Evolutionary conservation across 2,797 vertebrate genomes (phyloP), one percentile per base, ranked within the genome.

Genomic region (Sebastes variabilis): DNA sequence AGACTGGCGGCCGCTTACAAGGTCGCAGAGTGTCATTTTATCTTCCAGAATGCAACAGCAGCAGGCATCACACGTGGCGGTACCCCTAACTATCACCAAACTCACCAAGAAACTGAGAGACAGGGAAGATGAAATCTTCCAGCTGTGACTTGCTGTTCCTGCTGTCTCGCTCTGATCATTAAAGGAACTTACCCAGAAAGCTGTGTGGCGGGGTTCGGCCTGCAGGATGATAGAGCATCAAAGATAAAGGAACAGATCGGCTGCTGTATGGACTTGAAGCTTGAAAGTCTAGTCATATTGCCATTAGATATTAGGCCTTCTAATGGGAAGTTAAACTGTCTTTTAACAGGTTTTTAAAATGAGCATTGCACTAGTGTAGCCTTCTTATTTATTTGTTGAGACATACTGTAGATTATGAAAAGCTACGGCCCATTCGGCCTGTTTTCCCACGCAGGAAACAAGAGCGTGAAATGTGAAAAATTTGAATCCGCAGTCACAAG

Each of bases 61-160:
- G 10, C 94, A 93, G 42, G 86, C 91, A 1, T 60, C 92, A 10
- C 93, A 96, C 0, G 94, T 94, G 6, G 94, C 95, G 0, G 93
- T 97, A 7, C 97, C 97, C 0, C 92, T 97, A 68, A 97, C 96
- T 18, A 89, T 94, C 79, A 97, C 96, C 83, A 96, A 94, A 64
- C 95, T 94, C 30, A 95, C 95, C 1, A 95, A 80, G 59, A 90
- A 88, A 2, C 92, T 99, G 56, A 95, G 93, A 8, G 96, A 97
- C 32, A 84, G 89, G 20, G 97, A 98, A 75, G 98, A 99, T 18
- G 97, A 98, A 82, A 97, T 99, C 88, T 99, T 98, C 92, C 95
- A 97, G 76, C 95, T 98, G 82, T 99, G 96, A 98, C 76, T 7
- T 34, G 42, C 9, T 18, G 18, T 16, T 54, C 29, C 58, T 36